Evolutionary conservation across 2,888 invertebrate genomes (phyloP).

Genomic region (Aphidius colemani): DNA sequence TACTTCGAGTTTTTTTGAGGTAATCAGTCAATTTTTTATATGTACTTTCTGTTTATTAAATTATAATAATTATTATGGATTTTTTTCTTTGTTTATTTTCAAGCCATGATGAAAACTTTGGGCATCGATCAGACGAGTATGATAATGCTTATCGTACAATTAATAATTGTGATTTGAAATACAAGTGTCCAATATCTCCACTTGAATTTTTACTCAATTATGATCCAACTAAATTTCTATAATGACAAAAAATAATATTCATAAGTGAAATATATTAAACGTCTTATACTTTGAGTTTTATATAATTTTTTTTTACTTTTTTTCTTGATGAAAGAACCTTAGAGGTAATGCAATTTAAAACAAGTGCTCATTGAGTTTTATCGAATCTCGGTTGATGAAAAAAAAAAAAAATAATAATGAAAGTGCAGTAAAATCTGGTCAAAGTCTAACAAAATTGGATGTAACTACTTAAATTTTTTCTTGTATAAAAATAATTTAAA

Average conservation of each 20-base stretch:
- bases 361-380: no score
- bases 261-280: background rate
- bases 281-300: background rate
- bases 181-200: slow-evolving; percentile 54
- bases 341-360: no score
- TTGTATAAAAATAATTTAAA: no score
- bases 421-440: no score
- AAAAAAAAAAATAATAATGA: no score
- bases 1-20: slow-evolving; percentile 69
- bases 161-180: slow-evolving; percentile 44
- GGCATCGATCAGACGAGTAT: slow-evolving; percentile 43
- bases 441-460: no score
- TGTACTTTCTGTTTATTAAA: slow-evolving; percentile 6
- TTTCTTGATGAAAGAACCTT: no score
- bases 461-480: no score
- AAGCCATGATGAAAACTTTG: slow-evolving; percentile 42
- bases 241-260: slow-evolving; percentile 14
- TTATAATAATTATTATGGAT: slow-evolving; percentile 18
- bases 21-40: slow-evolving; percentile 44
- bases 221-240: slow-evolving; percentile 14
- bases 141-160: slow-evolving; percentile 45
- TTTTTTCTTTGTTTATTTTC: slow-evolving; percentile 24
- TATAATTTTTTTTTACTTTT: background rate
- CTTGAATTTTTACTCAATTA: slow-evolving; percentile 46
- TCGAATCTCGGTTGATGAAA: no score